These are phyloP conservation scores for Sylvilagus floridanus DNA, from an alignment of 2,797 vertebrate species.

Conservation along the genomic window DNA sequence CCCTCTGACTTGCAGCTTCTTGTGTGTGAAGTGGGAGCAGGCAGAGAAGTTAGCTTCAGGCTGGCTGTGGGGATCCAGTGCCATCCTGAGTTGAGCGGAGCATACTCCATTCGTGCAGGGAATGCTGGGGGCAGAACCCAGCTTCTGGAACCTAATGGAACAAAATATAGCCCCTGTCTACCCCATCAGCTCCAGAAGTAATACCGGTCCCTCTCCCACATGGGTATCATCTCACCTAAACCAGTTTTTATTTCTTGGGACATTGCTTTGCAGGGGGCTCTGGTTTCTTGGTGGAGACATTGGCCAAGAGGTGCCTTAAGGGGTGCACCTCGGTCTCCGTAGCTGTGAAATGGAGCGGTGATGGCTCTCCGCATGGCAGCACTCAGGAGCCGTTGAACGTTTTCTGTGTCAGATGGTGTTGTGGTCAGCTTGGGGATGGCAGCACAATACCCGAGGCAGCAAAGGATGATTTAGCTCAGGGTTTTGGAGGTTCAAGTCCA, in stretches of 20 bases:
- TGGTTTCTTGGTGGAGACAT: background rate
- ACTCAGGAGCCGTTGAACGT: fast-evolving
- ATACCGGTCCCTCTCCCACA: background rate
- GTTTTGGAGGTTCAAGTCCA: too few relatives aligned
- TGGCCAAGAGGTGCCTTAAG: background rate
- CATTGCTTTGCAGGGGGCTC: background rate
- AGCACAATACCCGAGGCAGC: too few relatives aligned
- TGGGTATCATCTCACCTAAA: background rate
- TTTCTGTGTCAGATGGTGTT: too few relatives aligned
- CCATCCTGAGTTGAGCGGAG: fast-evolving
- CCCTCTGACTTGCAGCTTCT: background rate
- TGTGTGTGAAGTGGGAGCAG: background rate
- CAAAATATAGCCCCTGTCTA: fast-evolving
- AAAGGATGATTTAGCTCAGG: too few relatives aligned
- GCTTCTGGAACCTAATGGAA: background rate
- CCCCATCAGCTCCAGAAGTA: fast-evolving
- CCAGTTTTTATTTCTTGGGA: background rate
- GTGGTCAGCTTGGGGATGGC: too few relatives aligned
- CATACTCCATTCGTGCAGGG: fast-evolving
- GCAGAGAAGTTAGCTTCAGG: background rate
- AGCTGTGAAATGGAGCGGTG: background rate
- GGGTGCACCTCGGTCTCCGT: background rate
- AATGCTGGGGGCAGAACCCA: fast-evolving
- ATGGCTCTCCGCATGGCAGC: fast-evolving
- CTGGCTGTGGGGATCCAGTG: fast-evolving